phyloP scores from a whole-genome alignment of 30 jellyfish, hydroid and myxozoan genomes.

The Catostylus mosaicus region DNA sequence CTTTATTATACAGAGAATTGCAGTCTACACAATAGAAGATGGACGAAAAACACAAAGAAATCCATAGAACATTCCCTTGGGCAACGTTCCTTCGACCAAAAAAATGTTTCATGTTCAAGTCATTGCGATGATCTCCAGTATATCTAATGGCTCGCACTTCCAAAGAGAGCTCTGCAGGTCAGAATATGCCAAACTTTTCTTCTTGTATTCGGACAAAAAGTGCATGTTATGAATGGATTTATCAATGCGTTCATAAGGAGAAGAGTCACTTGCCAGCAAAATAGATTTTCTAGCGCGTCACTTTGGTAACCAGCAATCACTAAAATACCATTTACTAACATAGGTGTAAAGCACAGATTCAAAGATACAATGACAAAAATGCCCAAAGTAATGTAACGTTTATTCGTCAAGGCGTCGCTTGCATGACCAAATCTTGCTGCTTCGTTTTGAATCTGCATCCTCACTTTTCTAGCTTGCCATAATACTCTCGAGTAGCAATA shows the following conservation, averaged over 20 bases:
- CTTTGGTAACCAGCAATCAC: neutral
- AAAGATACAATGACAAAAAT: slow-evolving; percentile 2
- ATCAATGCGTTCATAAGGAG: neutral
- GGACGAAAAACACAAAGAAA: no score
- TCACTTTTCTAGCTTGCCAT: neutral
- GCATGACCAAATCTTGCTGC: neutral
- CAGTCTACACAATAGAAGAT: no score
- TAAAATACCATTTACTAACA: neutral
- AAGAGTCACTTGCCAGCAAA: slow-evolving; percentile 12
- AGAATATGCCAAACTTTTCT: neutral
- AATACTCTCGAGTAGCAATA: slow-evolving; percentile 5
- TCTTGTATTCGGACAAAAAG: neutral
- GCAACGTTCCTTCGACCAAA: no score
- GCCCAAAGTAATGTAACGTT: neutral
- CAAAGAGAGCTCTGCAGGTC: neutral
- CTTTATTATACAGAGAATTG: no score
- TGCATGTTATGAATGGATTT: slow-evolving; percentile 24
- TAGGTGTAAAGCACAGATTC: neutral
- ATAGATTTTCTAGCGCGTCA: no score
- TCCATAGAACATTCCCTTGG: no score
- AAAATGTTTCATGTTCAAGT: no score
- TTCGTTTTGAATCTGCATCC: neutral
- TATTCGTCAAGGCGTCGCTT: neutral
- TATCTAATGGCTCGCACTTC: neutral
- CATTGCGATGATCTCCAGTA: no score